Percentiles rank a stretch among this genome's conserved stretches.
Evolutionary conservation across 2,113 vertebrate genomes (phyloP).

Genomic region (Urocynchramus pylzowi): DNA sequence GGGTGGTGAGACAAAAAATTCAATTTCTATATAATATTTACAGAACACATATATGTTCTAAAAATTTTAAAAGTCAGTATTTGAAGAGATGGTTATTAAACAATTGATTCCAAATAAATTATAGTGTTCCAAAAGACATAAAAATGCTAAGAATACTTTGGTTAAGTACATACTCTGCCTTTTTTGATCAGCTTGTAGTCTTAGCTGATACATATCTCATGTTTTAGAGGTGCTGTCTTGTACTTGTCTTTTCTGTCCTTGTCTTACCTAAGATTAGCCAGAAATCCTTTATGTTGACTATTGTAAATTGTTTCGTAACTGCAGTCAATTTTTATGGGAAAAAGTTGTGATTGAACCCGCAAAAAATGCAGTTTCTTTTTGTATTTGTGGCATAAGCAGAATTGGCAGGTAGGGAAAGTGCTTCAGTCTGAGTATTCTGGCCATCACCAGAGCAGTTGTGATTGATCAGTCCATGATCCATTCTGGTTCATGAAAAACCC

Average conservation of each 20-base stretch:
- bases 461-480: background rate
- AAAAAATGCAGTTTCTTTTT: background rate
- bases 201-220: fast-evolving
- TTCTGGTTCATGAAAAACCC: background rate
- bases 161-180: background rate
- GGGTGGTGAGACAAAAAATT: background rate
- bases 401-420: background rate
- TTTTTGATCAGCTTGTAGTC: background rate
- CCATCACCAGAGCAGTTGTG: background rate
- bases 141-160: background rate
- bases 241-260: background rate
- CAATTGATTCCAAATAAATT: background rate
- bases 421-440: background rate
- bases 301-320: background rate
- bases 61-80: background rate
- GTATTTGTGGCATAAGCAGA: background rate
- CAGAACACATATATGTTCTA: background rate
- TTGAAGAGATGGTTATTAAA: background rate
- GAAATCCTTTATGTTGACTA: background rate
- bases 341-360: background rate
- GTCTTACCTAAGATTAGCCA: background rate
- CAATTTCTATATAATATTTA: background rate
- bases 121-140: background rate
- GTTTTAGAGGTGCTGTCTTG: background rate
- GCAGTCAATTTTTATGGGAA: background rate